Conservation (phyloP, 2,797 vertebrate genomes). For the Australoheros facetus region DNA sequence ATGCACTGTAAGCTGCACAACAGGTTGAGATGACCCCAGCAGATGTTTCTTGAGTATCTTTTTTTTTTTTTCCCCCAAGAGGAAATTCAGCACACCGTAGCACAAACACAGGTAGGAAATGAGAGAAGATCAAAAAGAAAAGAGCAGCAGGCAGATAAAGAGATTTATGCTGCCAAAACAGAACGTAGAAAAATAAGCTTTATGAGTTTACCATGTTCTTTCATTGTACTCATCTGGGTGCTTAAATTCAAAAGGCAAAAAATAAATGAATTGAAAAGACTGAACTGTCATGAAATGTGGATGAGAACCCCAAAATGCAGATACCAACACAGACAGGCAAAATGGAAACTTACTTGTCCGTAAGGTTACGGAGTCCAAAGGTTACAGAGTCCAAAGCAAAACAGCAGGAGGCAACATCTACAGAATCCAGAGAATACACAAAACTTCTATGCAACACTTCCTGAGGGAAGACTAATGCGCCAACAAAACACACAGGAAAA, state of each 20-base stretch:
- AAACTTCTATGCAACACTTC: too few relatives aligned
- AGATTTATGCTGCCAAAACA: conserved; percentile 21
- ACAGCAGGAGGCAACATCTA: too few relatives aligned
- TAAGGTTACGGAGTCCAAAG: too few relatives aligned
- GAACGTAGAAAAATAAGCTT: conserved; percentile 23
- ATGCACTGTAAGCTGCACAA: conserved; percentile 19
- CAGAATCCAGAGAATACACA: too few relatives aligned
- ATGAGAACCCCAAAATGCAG: too few relatives aligned
- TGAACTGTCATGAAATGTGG: too few relatives aligned
- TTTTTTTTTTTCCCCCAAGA: background rate
- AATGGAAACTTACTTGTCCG: too few relatives aligned
- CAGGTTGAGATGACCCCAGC: conserved; percentile 51
- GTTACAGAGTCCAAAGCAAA: too few relatives aligned
- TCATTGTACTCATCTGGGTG: background rate
- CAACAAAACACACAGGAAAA: too few relatives aligned
- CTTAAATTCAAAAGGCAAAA: conserved; percentile 5
- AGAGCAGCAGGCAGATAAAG: conserved; percentile 33
- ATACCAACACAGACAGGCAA: too few relatives aligned
- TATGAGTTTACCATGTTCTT: conserved; percentile 41
- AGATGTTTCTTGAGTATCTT: conserved; percentile 51
- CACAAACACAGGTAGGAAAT: conserved; percentile 39
- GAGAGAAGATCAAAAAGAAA: conserved; percentile 33
- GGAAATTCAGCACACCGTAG: conserved; percentile 23
- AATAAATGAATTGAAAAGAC: background rate
- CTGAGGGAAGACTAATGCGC: too few relatives aligned